A percentile compares a stretch with the other conserved stretches of the same genome.
Evolutionary conservation across 2,888 invertebrate species (phyloP).

Genomic region (Morpho helenor): DNA sequence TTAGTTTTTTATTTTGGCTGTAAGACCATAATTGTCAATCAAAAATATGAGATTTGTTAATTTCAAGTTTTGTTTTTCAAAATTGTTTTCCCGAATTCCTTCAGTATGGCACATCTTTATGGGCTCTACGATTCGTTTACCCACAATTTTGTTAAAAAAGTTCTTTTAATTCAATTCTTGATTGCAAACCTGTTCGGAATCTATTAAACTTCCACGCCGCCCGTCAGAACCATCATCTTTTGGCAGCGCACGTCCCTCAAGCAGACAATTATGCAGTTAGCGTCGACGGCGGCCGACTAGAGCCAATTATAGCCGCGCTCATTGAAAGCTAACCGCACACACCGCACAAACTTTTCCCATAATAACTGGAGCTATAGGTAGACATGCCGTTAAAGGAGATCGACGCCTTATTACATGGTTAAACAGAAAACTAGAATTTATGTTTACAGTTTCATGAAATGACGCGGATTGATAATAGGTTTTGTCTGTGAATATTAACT

Average conservation of each 20-base stretch:
- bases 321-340: constrained; percentile 30
- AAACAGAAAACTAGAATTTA: not conserved
- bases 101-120: too few relatives aligned
- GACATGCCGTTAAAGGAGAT: not conserved
- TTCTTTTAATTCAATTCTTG: constrained; percentile 1
- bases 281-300: constrained; percentile 19
- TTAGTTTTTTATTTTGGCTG: too few relatives aligned
- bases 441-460: not conserved
- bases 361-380: constrained; percentile 26
- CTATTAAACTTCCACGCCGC: constrained; percentile 1
- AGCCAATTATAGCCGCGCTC: constrained; percentile 29
- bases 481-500: too few relatives aligned
- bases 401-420: not conserved
- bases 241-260: constrained; percentile 1
- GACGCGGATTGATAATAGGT: too few relatives aligned
- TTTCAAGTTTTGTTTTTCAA: too few relatives aligned
- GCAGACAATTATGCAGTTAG: constrained; percentile 26
- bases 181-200: not conserved
- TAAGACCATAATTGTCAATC: too few relatives aligned
- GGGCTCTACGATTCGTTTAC: too few relatives aligned
- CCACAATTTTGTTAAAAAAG: not conserved
- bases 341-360: constrained; percentile 28
- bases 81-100: too few relatives aligned
- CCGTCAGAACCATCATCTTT: constrained; percentile 6
- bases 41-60: too few relatives aligned